Evolutionary conservation across 2,797 vertebrate species (phyloP).

Genomic region (Salmo trutta): DNA sequence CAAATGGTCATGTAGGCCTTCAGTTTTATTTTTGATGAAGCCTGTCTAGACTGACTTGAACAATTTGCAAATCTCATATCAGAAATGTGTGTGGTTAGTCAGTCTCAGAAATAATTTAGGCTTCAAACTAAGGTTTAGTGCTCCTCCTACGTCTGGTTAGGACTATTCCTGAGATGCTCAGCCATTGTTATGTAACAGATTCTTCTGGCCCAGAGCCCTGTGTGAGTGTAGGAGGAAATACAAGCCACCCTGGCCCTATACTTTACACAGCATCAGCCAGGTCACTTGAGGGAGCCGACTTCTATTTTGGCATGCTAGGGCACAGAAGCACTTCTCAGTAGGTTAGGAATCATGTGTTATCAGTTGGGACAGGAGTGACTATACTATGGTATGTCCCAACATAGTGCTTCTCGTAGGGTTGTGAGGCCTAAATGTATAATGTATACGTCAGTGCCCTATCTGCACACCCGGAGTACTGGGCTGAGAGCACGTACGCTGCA

Average conservation of each 20-base stretch:
- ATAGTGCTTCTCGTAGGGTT: background rate
- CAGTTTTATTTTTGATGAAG: too few relatives aligned
- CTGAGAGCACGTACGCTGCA: background rate
- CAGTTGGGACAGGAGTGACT: background rate
- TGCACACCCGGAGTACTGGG: background rate
- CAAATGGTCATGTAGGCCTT: too few relatives aligned
- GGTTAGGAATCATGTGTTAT: background rate
- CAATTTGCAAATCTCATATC: too few relatives aligned
- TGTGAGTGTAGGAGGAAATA: slow-evolving; percentile 37
- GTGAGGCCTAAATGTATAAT: background rate
- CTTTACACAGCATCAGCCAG: background rate
- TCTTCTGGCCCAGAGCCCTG: slow-evolving; percentile 13
- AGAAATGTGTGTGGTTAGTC: too few relatives aligned
- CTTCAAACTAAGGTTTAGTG: background rate
- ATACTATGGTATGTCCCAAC: background rate
- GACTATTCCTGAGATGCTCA: background rate
- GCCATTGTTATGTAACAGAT: slow-evolving; percentile 22
- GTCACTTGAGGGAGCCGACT: slow-evolving; percentile 12
- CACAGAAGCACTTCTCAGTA: background rate
- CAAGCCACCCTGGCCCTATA: background rate
- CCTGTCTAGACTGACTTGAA: too few relatives aligned
- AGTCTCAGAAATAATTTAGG: too few relatives aligned
- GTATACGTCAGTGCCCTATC: background rate
- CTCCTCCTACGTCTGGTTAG: slow-evolving; percentile 6
- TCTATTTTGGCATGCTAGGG: background rate